Conservation (phyloP, 2,888 invertebrate species). For the Lumbricus terrestris region DNA sequence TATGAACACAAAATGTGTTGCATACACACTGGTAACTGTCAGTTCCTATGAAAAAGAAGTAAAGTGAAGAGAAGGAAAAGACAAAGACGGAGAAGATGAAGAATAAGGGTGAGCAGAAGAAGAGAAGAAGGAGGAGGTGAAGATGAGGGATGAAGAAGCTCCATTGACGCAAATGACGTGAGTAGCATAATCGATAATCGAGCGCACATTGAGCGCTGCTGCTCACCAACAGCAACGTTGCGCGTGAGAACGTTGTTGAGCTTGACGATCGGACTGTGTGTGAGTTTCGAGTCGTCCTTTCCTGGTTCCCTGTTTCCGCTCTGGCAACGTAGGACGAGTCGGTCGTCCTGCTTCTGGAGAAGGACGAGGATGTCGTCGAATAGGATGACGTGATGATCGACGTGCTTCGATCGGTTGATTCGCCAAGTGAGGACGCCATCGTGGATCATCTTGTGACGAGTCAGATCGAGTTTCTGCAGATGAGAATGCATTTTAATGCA, state of each 20-base stretch:
- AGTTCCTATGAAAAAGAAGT: no score
- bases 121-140: no score
- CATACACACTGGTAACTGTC: no score
- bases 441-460: conserved; percentile 75
- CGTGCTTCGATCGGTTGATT: conserved; percentile 63
- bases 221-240: conserved; percentile 75
- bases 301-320: conserved; percentile 36
- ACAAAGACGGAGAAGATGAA: no score
- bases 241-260: conserved; percentile 77
- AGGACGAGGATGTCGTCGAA: conserved; percentile 81
- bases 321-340: conserved; percentile 62
- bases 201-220: background rate
- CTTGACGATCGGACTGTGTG: conserved; percentile 77
- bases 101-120: no score
- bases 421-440: conserved; percentile 82
- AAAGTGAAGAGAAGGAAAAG: no score
- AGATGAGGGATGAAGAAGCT: no score
- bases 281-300: conserved; percentile 58
- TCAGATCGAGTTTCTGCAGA: conserved; percentile 69
- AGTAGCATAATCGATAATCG: no score
- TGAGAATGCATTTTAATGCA: background rate
- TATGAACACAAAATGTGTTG: no score
- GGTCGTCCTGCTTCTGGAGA: conserved; percentile 69
- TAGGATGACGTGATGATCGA: conserved; percentile 78
- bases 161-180: no score